Conservation (phyloP, 2,888 invertebrate species). For the Netelia inedita region DNA sequence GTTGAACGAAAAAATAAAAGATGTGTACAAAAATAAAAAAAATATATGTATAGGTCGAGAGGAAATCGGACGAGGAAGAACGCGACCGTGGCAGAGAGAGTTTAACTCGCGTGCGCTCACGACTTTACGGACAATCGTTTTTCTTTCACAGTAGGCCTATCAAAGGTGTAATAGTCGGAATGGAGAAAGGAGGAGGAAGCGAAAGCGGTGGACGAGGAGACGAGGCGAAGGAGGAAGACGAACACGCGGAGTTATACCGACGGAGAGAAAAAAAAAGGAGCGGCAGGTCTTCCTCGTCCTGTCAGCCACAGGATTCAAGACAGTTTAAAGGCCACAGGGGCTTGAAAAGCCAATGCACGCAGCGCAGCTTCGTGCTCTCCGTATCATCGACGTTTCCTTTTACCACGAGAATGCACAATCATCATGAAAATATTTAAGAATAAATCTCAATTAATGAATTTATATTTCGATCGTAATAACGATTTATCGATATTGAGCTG, state of each 20-base stretch:
- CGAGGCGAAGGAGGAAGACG: no score
- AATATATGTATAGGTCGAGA: not conserved
- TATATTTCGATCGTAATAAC: no score
- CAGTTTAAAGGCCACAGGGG: constrained; percentile 23
- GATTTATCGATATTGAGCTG: not conserved
- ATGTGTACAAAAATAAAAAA: no score
- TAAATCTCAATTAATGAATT: no score
- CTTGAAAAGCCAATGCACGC: not conserved
- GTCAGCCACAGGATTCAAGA: constrained; percentile 33
- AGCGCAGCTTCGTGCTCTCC: no score
- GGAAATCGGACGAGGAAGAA: constrained; percentile 7
- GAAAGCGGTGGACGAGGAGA: no score
- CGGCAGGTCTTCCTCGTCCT: constrained; percentile 29
- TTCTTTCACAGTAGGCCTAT: not conserved
- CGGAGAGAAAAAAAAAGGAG: constrained; percentile 11
- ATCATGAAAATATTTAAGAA: no score
- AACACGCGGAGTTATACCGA: not conserved
- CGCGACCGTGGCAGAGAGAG: constrained; percentile 32
- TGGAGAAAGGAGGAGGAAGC: not conserved
- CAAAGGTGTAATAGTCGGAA: constrained; percentile 23
- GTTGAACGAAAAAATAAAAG: no score
- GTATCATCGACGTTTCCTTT: no score
- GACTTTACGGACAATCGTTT: constrained; percentile 24
- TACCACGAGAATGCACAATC: no score
- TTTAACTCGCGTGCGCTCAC: constrained; percentile 29